Evolutionary conservation across 1,140 invertebrate species (phyloP).

Genomic region (Drosophila ananassae): DNA sequence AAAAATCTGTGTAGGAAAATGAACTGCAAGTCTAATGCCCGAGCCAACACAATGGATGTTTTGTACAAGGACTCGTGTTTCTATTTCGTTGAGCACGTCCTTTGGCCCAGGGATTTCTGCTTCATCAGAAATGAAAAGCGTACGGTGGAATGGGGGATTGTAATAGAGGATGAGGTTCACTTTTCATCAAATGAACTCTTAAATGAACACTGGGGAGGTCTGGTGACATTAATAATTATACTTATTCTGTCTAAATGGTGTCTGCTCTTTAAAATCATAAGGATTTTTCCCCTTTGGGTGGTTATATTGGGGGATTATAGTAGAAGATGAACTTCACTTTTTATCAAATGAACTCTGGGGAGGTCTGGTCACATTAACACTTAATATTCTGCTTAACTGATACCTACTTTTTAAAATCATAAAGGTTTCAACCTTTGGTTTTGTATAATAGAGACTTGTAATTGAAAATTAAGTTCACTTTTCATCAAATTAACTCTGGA

Average conservation of each 20-base stretch:
- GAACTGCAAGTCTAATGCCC: conserved; percentile 39
- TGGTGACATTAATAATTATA: too few relatives aligned
- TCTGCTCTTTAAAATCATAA: too few relatives aligned
- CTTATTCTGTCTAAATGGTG: too few relatives aligned
- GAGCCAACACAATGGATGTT: conserved; percentile 36
- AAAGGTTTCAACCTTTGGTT: too few relatives aligned
- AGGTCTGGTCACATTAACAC: too few relatives aligned
- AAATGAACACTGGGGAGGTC: not conserved
- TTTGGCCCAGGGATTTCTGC: not conserved
- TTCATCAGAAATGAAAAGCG: conserved; percentile 15
- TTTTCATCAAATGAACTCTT: conserved; percentile 1
- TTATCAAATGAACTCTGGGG: too few relatives aligned
- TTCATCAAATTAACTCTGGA: conserved; percentile 1
- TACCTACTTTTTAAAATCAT: too few relatives aligned
- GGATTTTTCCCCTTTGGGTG: too few relatives aligned
- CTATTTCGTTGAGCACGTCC: conserved; percentile 18
- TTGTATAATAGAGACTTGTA: too few relatives aligned
- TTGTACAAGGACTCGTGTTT: conserved; percentile 32
- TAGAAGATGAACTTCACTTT: too few relatives aligned
- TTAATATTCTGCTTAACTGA: too few relatives aligned
- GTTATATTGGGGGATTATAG: too few relatives aligned
- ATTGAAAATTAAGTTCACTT: conserved; percentile 4
- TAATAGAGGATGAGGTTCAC: conserved; percentile 3
- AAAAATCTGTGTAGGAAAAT: conserved; percentile 46
- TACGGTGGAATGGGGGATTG: conserved; percentile 3